Evolutionary conservation across 2,113 vertebrate genomes (phyloP).

Genomic region (Ploceus nigricollis): DNA sequence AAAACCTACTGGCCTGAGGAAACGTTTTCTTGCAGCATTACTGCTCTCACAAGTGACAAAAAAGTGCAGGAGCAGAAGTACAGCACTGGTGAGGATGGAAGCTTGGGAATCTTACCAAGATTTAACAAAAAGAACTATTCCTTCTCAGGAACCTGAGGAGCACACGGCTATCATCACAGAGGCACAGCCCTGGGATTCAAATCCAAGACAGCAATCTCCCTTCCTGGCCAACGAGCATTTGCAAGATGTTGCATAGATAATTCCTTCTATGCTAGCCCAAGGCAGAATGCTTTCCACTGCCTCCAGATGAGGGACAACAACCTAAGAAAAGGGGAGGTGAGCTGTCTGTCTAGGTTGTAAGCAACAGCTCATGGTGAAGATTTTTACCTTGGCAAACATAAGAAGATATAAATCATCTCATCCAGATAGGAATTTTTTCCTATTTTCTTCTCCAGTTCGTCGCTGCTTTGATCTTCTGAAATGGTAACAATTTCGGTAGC

Average conservation of each 20-base stretch:
- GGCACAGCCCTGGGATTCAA: background rate
- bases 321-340: background rate
- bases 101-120: background rate
- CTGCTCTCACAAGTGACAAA: background rate
- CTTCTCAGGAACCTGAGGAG: background rate
- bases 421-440: background rate
- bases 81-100: background rate
- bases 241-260: background rate
- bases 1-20: background rate
- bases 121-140: background rate
- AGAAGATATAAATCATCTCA: background rate
- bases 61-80: background rate
- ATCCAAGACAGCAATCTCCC: background rate
- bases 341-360: background rate
- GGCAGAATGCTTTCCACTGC: background rate
- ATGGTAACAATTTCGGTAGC: background rate
- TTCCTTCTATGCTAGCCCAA: background rate
- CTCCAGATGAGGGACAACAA: background rate
- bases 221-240: background rate
- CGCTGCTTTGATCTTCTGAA: background rate
- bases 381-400: background rate
- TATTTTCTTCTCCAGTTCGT: background rate
- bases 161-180: background rate
- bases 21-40: background rate
- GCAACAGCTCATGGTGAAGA: background rate